These are phyloP conservation scores for Ophthalmotilapia sp. DNA, from an alignment of 2,113 vertebrate species.

Conservation along the genomic window DNA sequence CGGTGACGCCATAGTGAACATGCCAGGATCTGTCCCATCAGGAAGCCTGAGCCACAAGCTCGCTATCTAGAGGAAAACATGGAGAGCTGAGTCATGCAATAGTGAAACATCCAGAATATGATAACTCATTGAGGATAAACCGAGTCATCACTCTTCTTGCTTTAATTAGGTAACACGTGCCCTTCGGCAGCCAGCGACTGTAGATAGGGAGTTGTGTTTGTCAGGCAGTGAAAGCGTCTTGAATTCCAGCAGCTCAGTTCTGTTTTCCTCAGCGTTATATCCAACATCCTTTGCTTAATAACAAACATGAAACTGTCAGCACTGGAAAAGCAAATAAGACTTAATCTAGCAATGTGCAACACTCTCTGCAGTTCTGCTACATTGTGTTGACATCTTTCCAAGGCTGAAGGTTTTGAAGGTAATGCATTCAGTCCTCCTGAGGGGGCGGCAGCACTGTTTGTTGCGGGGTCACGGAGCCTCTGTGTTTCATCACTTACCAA, in stretches of 20 bases:
- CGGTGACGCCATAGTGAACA: slow-evolving; percentile 11
- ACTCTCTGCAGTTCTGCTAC: slow-evolving; percentile 36
- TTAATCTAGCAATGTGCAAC: slow-evolving; percentile 41
- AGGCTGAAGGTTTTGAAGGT: slow-evolving; percentile 51
- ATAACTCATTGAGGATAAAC: slow-evolving; percentile 53
- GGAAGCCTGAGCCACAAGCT: slow-evolving; percentile 14
- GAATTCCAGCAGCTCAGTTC: slow-evolving; percentile 6
- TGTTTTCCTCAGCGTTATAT: slow-evolving; percentile 19
- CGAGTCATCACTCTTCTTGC: slow-evolving; percentile 55
- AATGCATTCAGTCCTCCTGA: slow-evolving; percentile 39
- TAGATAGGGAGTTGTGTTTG: not conserved
- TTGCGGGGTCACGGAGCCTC: slow-evolving; percentile 39
- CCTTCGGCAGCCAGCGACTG: slow-evolving; percentile 36
- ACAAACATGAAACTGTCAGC: slow-evolving; percentile 49
- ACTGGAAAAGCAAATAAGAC: slow-evolving; percentile 21
- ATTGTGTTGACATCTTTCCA: slow-evolving; percentile 53
- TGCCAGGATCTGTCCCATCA: slow-evolving; percentile 22
- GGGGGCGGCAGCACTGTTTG: slow-evolving; percentile 31
- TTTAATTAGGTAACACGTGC: slow-evolving; percentile 55
- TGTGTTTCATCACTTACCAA: slow-evolving; percentile 66
- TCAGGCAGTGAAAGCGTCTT: not conserved
- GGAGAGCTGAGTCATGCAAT: slow-evolving; percentile 57
- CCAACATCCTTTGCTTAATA: slow-evolving; percentile 1
- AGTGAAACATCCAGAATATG: slow-evolving; percentile 10
- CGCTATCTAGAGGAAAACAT: slow-evolving; percentile 55